Evolutionary conservation across 2,888 invertebrate species (phyloP).

Genomic region (Trypoxylon attenuatum): DNA sequence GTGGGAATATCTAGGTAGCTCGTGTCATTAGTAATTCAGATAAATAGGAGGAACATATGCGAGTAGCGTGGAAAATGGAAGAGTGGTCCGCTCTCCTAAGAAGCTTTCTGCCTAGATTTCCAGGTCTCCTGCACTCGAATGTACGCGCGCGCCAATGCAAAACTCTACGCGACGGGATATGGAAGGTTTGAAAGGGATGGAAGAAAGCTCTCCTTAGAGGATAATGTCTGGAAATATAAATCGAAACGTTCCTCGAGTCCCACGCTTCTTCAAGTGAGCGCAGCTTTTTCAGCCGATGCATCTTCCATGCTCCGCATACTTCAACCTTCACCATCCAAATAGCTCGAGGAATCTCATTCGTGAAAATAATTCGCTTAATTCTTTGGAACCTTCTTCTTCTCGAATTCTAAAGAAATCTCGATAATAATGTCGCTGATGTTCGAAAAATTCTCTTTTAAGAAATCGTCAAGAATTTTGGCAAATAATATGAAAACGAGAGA

Average conservation of each 20-base stretch:
- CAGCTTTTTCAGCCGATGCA: background rate
- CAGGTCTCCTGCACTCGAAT: background rate
- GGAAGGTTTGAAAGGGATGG: background rate
- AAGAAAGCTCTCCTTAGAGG: background rate
- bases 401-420: too few species aligned
- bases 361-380: too few species aligned
- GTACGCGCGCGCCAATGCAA: background rate
- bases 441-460: too few species aligned
- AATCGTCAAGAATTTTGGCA: too few species aligned
- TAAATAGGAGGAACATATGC: background rate
- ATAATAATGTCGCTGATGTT: too few species aligned
- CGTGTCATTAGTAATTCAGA: background rate
- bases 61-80: background rate
- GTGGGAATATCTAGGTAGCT: background rate
- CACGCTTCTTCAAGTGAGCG: background rate
- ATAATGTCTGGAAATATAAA: slow-evolving; percentile 5
- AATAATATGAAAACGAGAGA: too few species aligned
- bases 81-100: background rate
- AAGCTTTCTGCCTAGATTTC: background rate
- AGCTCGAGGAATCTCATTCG: too few species aligned
- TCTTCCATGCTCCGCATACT: background rate
- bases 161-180: background rate
- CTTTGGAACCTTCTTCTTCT: too few species aligned
- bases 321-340: too few species aligned
- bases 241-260: slow-evolving; percentile 5